Base-by-base conservation (phyloP, 2,888 invertebrate species). In the Parnassius smintheus region DNA sequence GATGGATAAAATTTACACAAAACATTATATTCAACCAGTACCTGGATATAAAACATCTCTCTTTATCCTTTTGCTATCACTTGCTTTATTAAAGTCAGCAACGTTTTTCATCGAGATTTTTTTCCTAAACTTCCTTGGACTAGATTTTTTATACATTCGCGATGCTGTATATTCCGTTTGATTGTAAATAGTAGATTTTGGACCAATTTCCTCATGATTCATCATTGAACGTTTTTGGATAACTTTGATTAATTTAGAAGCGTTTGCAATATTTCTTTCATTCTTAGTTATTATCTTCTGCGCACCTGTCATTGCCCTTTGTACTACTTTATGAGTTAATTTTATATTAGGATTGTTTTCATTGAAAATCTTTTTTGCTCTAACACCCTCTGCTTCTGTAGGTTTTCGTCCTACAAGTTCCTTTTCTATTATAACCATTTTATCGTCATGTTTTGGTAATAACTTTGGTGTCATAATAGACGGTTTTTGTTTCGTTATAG, bases 211-310 rank as follows among this genome's bases (percentile, higher is more conserved):
- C 8, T 62, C 59, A 45, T 68, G 64, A 48, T 70, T 70, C 9
- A 67, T 58, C 67, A 72, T 71, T 10, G 73, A 69, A 50, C 72
- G 64, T 44, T 75, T 76, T 48, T 71, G 66, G 7, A 67, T 35
- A 7, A 61, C 50, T 65, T 72, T 72, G 12, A 57, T 25, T 51
- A 65, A 51, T 56, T 65, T 66, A 4, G 62, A 54, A 3, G 60
- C 25, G 18, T 66, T 68, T 4, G 61, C 64, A 22, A 66, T 52
- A 45, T 65, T 67, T 50, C 66, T 71, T 45, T 74, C 68, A 46
- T 56, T 72, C 56, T 78, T 76, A 25, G 71, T 75, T 22, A 73
- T 70, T 51, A 83, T 65, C 66, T 75, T 78, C 55, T 79, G 73
- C 2, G 81, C 77, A 1, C 74, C 73, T 2, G 69, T 58, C 68